Conservation (phyloP, 2,113 vertebrate genomes). For the Vulpes lagopus region DNA sequence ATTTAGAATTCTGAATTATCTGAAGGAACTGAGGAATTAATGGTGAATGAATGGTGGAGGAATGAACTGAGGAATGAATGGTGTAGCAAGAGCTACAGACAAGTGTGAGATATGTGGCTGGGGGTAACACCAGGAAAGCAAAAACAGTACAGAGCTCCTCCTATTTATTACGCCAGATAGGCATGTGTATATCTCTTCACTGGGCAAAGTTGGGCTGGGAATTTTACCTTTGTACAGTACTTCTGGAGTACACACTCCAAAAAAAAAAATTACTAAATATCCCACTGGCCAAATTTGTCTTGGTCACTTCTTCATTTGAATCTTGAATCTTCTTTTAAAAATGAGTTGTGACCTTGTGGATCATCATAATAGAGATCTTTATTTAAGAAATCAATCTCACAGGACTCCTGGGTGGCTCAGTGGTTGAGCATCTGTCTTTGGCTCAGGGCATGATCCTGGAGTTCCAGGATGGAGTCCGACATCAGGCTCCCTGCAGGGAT, state of each 20-base stretch:
- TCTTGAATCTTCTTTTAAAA: not conserved
- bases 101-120: not conserved
- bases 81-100: not conserved
- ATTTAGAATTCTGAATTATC: slow-evolving; percentile 49
- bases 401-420: no score
- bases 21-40: slow-evolving; percentile 12
- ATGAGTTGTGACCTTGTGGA: not conserved
- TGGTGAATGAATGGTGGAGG: not conserved
- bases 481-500: no score
- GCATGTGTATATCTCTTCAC: not conserved
- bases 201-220: not conserved
- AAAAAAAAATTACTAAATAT: not conserved
- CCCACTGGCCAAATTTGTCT: not conserved
- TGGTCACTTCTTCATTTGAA: slow-evolving; percentile 43
- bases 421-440: no score
- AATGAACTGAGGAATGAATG: not conserved
- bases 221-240: not conserved
- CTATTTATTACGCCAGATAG: not conserved
- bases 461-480: no score
- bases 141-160: not conserved
- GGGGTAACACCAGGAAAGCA: not conserved
- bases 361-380: not conserved
- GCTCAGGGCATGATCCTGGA: no score
- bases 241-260: not conserved
- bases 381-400: slow-evolving; percentile 6